A percentile compares a stretch with the other conserved stretches of the same genome.
phyloP scores from a whole-genome alignment of 2,113 vertebrate genomes.

The Lepidothrix coronata region DNA sequence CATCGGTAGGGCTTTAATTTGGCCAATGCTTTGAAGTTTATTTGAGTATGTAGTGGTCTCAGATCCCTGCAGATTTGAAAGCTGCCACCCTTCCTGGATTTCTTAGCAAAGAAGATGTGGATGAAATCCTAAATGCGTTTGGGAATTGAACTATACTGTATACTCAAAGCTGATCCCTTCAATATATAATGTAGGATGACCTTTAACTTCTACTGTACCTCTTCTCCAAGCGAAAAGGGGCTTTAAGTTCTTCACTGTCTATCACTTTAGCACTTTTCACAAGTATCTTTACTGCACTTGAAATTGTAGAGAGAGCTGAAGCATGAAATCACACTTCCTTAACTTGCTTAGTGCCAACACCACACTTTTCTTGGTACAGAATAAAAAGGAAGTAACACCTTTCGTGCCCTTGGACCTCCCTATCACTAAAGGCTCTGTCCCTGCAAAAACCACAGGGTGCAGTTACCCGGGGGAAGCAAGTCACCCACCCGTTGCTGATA shows the following conservation, averaged over 20 bases:
- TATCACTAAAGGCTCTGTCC: neutral
- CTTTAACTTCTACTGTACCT: neutral
- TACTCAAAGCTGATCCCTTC: neutral
- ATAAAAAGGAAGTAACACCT: neutral
- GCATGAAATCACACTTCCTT: constrained; percentile 28
- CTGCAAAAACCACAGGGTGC: neutral
- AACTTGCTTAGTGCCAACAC: neutral
- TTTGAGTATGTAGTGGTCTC: neutral
- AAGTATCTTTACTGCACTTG: neutral
- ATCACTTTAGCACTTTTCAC: constrained; percentile 23
- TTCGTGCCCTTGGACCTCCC: neutral
- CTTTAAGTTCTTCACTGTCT: neutral
- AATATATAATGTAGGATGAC: neutral
- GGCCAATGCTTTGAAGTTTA: neutral
- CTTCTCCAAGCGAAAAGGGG: neutral
- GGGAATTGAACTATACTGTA: neutral
- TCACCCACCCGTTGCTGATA: neutral
- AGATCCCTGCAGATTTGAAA: neutral
- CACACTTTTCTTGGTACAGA: neutral
- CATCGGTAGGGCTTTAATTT: neutral
- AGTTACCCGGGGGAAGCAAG: neutral
- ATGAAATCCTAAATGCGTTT: neutral
- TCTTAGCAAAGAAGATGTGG: neutral
- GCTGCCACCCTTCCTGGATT: neutral
- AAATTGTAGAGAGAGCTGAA: neutral